phyloP scores from a whole-genome alignment of 2,113 vertebrate species.

The Procapra przewalskii region DNA sequence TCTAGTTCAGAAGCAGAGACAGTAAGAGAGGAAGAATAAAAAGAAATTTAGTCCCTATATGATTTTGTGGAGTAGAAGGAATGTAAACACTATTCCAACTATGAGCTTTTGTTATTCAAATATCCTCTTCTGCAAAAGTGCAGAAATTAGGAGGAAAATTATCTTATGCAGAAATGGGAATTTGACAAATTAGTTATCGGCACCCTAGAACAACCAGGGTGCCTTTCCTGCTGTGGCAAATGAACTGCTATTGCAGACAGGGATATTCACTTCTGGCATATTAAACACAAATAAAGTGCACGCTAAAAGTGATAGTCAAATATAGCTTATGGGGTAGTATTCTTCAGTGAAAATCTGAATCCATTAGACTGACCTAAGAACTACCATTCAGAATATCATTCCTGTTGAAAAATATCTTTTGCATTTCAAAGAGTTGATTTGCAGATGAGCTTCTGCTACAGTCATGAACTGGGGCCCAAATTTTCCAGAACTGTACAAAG shows the following conservation, averaged over 20 bases:
- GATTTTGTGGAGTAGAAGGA: background rate
- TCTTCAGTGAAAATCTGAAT: background rate
- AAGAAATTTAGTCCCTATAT: background rate
- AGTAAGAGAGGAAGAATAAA: background rate
- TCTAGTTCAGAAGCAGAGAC: background rate
- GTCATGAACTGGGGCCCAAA: background rate
- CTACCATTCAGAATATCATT: background rate
- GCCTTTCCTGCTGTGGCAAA: background rate
- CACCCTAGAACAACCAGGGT: background rate
- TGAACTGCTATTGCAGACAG: background rate
- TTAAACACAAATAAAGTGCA: background rate
- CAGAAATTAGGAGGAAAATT: background rate
- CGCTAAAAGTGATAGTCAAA: background rate
- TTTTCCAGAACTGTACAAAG: background rate
- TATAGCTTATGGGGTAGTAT: background rate
- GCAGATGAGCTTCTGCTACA: background rate
- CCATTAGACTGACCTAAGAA: background rate
- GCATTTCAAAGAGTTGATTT: background rate
- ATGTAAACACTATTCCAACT: background rate
- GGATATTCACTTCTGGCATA: background rate
- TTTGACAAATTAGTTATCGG: background rate
- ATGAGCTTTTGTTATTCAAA: background rate
- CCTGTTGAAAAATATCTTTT: background rate
- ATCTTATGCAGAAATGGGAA: background rate
- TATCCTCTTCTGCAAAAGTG: background rate